Conservation (phyloP, 2,888 invertebrate species). For the Mesochorus sp. region DNA sequence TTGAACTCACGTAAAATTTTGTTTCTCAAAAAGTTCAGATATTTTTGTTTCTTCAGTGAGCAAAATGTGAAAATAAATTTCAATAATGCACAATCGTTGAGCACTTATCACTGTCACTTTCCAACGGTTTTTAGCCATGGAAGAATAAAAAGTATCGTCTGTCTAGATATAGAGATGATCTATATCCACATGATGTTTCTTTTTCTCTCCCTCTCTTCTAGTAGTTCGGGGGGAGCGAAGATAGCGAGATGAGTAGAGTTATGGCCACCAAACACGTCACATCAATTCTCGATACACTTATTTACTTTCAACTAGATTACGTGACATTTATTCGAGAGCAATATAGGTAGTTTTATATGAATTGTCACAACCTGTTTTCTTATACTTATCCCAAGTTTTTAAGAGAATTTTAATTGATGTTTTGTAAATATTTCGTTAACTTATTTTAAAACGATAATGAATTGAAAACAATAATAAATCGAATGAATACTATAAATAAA, state of each 20-base stretch:
- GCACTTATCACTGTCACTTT: constrained; percentile 18
- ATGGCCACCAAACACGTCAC: constrained; percentile 24
- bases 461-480: no score
- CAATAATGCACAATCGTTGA: constrained; percentile 26
- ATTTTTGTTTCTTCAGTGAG: no score
- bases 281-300: constrained; percentile 49
- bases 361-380: neutral
- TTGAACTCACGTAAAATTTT: no score
- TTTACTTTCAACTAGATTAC: constrained; percentile 47
- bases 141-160: constrained; percentile 1
- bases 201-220: neutral
- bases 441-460: no score
- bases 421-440: neutral
- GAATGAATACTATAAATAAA: no score
- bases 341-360: neutral
- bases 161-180: neutral
- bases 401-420: no score
- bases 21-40: no score
- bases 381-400: no score
- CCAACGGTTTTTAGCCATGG: neutral
- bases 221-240: neutral
- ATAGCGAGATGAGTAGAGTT: constrained; percentile 12
- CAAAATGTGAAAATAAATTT: no score
- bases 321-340: constrained; percentile 23
- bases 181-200: neutral